phyloP scores from a whole-genome alignment of 2,113 vertebrate species.

The Taurulus bubalis region DNA sequence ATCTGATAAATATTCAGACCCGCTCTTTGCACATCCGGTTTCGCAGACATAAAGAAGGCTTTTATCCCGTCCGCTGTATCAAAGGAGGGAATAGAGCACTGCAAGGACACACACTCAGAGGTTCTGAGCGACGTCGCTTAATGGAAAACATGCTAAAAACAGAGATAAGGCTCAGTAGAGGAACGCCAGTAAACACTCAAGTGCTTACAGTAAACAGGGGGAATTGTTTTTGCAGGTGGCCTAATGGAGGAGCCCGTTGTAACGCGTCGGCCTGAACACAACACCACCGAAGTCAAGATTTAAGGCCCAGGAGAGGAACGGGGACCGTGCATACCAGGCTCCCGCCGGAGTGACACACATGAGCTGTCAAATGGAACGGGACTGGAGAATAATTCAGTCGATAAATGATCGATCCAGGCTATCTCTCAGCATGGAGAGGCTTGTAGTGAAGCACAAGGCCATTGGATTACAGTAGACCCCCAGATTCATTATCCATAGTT shows the following conservation, averaged over 20 bases:
- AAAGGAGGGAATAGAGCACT: constrained; percentile 72
- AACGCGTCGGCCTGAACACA: constrained; percentile 27
- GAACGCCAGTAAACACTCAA: constrained; percentile 60
- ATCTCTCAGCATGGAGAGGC: constrained; percentile 60
- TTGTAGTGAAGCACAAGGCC: constrained; percentile 72
- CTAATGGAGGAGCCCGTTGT: constrained; percentile 44
- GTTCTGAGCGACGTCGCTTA: constrained; percentile 49
- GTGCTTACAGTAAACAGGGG: constrained; percentile 67
- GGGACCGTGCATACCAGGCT: constrained; percentile 5
- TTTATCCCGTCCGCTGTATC: constrained; percentile 75
- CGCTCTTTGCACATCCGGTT: constrained; percentile 80
- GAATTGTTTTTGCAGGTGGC: constrained; percentile 42
- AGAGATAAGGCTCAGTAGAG: constrained; percentile 22
- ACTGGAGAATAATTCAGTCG: constrained; percentile 79
- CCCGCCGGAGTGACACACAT: constrained; percentile 57
- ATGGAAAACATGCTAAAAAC: constrained; percentile 59
- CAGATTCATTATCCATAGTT: constrained; percentile 67
- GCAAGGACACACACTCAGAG: constrained; percentile 66
- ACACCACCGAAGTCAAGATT: constrained; percentile 20
- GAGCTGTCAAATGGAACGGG: constrained; percentile 74
- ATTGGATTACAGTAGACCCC: constrained; percentile 49
- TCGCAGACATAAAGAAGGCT: constrained; percentile 80
- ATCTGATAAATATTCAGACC: constrained; percentile 82
- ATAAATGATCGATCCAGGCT: constrained; percentile 78
- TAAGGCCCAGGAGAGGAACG: constrained; percentile 31